A percentile compares a stretch with the other conserved stretches of the same genome.
phyloP scores from a whole-genome alignment of 2,797 vertebrate genomes.

The Varecia variegata region DNA sequence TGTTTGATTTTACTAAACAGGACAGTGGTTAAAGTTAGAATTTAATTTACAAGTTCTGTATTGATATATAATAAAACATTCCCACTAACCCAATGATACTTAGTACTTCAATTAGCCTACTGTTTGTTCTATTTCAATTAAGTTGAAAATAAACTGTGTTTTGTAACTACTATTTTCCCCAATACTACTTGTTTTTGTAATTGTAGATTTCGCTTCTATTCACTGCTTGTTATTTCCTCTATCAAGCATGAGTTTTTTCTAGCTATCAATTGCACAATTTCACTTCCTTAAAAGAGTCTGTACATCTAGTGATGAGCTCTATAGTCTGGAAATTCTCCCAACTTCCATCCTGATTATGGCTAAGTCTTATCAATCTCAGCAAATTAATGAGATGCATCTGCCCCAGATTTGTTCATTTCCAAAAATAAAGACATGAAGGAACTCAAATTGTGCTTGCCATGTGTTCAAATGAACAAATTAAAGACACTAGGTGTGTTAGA shows the following conservation, averaged over 20 bases:
- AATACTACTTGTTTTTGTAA: neutral
- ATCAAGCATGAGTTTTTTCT: neutral
- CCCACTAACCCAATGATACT: neutral
- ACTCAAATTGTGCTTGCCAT: neutral
- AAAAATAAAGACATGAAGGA: neutral
- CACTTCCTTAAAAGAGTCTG: conserved; percentile 30
- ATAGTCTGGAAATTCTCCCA: neutral
- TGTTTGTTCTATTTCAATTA: neutral
- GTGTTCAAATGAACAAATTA: neutral
- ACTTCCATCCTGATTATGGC: neutral
- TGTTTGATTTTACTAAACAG: neutral
- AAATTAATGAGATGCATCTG: neutral
- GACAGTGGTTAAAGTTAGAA: neutral
- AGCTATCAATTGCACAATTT: neutral
- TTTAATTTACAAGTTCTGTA: neutral
- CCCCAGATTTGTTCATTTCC: neutral
- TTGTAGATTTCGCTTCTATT: neutral
- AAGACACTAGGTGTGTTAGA: neutral
- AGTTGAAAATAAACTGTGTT: neutral
- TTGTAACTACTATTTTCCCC: neutral
- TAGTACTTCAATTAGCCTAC: neutral
- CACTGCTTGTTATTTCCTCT: neutral
- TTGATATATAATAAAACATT: neutral
- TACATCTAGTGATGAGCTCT: neutral
- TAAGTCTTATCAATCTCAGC: neutral